Percentiles rank a stretch among this genome's conserved stretches.
Conservation (phyloP, 2,113 vertebrate species). For the Lathamus discolor region DNA sequence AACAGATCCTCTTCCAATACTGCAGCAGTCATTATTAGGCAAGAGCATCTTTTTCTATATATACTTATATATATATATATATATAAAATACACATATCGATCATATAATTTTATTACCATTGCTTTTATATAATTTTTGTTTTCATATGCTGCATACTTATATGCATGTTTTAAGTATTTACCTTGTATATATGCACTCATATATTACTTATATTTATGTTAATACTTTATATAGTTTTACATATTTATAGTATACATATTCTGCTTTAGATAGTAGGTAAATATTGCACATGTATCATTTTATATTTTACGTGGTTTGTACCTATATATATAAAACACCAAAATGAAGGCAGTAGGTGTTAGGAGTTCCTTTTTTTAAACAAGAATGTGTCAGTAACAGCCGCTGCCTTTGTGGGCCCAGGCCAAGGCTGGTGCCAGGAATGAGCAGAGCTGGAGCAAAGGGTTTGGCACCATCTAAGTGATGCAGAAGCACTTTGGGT, state of each 20-base stretch:
- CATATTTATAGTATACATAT: neutral
- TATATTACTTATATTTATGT: neutral
- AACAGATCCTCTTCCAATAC: neutral
- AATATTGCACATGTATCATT: neutral
- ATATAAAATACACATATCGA: neutral
- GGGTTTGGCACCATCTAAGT: accelerated
- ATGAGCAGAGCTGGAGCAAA: accelerated
- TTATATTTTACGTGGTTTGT: neutral
- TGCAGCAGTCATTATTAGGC: neutral
- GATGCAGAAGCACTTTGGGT: neutral
- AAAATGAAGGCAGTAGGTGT: neutral
- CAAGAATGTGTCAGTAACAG: neutral
- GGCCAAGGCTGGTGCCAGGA: neutral
- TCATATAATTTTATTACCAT: neutral
- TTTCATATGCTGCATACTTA: neutral
- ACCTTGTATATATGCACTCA: neutral
- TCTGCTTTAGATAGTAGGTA: neutral
- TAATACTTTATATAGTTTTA: neutral
- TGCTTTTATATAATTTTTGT: neutral
- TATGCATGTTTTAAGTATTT: neutral
- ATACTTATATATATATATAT: neutral
- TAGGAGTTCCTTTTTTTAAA: neutral
- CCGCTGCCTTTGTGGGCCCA: no score
- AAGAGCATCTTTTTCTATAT: neutral
- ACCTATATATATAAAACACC: neutral